Base-by-base conservation (phyloP, 2,888 invertebrate species). In the Cryptophagus acutangulus region DNA sequence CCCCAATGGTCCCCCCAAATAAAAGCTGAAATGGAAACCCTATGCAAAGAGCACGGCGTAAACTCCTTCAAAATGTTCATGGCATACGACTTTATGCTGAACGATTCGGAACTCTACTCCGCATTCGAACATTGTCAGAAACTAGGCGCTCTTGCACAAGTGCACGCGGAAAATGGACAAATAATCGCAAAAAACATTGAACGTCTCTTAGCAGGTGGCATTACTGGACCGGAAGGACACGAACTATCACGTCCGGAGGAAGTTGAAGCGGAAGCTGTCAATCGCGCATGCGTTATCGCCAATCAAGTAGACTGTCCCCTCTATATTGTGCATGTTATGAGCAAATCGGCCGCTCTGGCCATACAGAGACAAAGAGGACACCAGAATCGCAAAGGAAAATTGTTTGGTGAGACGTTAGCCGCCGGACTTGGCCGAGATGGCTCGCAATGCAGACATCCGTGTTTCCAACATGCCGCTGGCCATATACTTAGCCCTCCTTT, bases 51-150 rank as follows among this genome's bases (percentile, higher is more conserved):
- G 45, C 81, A 87, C 59, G 93, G 94, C 2, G 74, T 95, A 35
- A 94, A 92, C 71, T 92, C 93, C 2, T 95, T 93, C 74, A 93
- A 93, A 74, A 84, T 91, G 79, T 95, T 91, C 72, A 90, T 95
- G 87, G 93, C 94, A 0, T 94, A 93, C 69, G 66, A 81, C 1
- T 87, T 84, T 71, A 91, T 91, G 85, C 71, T 95, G 36, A 75
- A 81, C 38, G 95, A 95, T 64, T 77, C 82, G 10, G 86, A 92
- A 44, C 71, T 94, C 36, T 84, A 88, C 58, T 79, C 82, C 53
- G 79, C 82, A 1, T 85, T 95, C 59, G 84, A 86, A 54, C 71
- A 78, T 5, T 89, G 91, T 64, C 79, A 81, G 49, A 78, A 82
- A 37, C 63, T 94, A 13, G 87, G 86, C 43, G 92, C 88, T 2